Evolutionary conservation across 2,888 invertebrate genomes (phyloP).

Genomic region (Drosophila incognita): DNA sequence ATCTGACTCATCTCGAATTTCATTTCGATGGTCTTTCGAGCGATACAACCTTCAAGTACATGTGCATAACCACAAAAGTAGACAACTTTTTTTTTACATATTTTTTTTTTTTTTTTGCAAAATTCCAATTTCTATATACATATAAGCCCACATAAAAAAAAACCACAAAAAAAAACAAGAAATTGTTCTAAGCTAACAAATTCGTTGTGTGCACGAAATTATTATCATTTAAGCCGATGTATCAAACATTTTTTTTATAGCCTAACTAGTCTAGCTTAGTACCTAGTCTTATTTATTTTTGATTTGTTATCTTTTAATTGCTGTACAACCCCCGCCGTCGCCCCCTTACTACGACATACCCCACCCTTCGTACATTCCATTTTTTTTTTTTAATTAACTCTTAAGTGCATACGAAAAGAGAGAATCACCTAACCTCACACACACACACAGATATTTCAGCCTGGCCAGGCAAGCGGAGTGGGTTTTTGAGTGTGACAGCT

Average conservation of each 20-base stretch:
- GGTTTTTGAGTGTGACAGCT: neutral
- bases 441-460: neutral
- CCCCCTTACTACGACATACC: neutral
- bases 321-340: conserved; percentile 13
- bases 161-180: conserved; percentile 6
- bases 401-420: neutral
- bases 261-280: conserved; percentile 28
- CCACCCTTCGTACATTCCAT: neutral
- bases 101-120: neutral
- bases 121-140: conserved; percentile 6
- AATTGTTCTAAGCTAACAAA: conserved; percentile 30
- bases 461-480: neutral
- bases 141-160: conserved; percentile 8
- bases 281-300: conserved; percentile 36
- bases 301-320: conserved; percentile 44
- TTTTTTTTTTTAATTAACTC: conserved; percentile 2
- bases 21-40: conserved; percentile 10
- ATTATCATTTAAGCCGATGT: conserved; percentile 35
- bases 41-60: conserved; percentile 7
- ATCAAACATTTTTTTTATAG: conserved; percentile 22
- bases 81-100: neutral
- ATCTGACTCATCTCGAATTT: conserved; percentile 12
- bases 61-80: conserved; percentile 4
- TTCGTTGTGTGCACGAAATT: conserved; percentile 37
- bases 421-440: neutral